Conservation (phyloP, 2,797 vertebrate genomes). For the Cottoperca gobio region DNA sequence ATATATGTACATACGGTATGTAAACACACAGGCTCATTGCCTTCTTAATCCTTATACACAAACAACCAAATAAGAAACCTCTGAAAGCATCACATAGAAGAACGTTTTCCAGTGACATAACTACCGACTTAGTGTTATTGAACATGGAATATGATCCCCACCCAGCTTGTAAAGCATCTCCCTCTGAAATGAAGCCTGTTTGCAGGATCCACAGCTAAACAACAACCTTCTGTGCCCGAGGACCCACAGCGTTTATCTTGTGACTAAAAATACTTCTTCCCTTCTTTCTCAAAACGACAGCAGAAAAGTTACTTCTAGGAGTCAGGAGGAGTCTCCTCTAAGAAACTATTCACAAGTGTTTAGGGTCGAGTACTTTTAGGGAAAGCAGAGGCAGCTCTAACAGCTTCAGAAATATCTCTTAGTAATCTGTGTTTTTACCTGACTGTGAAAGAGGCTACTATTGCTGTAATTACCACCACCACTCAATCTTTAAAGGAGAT, state of each 20-base stretch:
- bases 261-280: constrained; percentile 32
- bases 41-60: not conserved
- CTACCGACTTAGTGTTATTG: not conserved
- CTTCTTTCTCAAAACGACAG: constrained; percentile 21
- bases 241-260: constrained; percentile 26
- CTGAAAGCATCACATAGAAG: not conserved
- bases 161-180: constrained; percentile 26
- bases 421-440: constrained; percentile 23
- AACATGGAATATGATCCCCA: not conserved
- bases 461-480: constrained; percentile 26
- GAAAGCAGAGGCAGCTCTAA: not conserved
- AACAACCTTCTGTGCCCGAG: constrained; percentile 26
- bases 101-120: not conserved
- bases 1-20: not conserved
- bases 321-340: constrained; percentile 16
- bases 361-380: constrained; percentile 21
- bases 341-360: constrained; percentile 25
- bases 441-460: constrained; percentile 2
- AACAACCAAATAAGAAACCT: not conserved
- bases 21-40: not conserved
- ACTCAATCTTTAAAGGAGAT: constrained; percentile 21
- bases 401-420: constrained; percentile 15
- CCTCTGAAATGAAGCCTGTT: constrained; percentile 48
- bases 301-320: constrained; percentile 21
- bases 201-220: constrained; percentile 31